These are phyloP conservation scores for Pampusana beccarii DNA, from an alignment of 2,113 vertebrate species.

Conservation along the genomic window DNA sequence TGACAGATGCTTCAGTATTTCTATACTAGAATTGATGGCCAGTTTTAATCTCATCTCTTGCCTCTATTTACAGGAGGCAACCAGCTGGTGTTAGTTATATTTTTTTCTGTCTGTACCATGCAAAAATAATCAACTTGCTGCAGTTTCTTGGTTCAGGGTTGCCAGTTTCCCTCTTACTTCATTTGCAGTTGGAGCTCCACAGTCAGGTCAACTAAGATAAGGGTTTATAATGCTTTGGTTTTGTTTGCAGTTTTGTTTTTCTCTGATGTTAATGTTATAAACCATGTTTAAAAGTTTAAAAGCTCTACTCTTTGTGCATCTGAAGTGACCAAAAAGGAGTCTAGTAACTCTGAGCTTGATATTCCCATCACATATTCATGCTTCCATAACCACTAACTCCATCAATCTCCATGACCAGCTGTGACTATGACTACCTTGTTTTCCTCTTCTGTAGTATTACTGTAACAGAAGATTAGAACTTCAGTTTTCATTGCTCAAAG, in stretches of 20 bases:
- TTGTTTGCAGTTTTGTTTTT: neutral
- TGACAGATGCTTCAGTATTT: conserved; percentile 26
- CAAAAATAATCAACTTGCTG: neutral
- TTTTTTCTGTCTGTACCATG: neutral
- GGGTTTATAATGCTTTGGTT: neutral
- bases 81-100: neutral
- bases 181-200: neutral
- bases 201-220: neutral
- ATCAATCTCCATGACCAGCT: neutral
- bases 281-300: neutral
- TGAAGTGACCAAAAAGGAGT: neutral
- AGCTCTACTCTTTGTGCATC: neutral
- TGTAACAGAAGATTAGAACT: neutral
- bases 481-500: neutral
- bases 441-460: neutral
- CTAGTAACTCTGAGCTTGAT: neutral
- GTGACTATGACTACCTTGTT: neutral
- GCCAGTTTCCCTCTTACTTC: neutral
- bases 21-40: neutral
- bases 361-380: neutral
- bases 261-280: neutral
- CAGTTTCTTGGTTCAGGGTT: neutral
- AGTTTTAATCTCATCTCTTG: neutral
- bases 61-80: neutral
- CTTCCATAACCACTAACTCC: neutral